phyloP scores from a whole-genome alignment of 2,113 vertebrate species.

The Hipposideros armiger region DNA sequence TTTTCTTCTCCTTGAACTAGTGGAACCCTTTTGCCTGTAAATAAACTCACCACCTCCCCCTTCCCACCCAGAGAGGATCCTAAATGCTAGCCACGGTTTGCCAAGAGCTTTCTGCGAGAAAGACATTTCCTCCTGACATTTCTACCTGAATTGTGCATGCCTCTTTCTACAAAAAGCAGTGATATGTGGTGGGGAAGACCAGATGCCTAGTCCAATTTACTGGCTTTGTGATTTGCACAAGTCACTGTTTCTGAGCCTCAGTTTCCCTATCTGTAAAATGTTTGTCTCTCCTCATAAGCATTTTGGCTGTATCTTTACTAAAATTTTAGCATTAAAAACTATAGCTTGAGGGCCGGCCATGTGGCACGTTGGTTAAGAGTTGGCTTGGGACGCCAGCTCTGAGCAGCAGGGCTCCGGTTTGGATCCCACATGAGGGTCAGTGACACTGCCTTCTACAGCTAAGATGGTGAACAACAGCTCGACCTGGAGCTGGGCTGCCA shows the following conservation, averaged over 20 bases:
- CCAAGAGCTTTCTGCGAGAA: background rate
- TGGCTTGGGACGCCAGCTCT: no score
- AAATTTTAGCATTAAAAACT: background rate
- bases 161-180: background rate
- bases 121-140: background rate
- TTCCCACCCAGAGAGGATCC: constrained; percentile 55
- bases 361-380: no score
- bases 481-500: no score
- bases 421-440: no score
- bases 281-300: background rate
- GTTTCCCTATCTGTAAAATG: background rate
- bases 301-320: background rate
- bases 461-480: no score
- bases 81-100: background rate
- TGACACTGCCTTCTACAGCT: no score
- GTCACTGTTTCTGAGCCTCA: background rate
- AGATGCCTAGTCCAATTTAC: background rate
- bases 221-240: background rate
- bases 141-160: background rate
- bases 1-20: constrained; percentile 78
- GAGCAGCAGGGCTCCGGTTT: no score
- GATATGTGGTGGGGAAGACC: background rate
- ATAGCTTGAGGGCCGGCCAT: background rate
- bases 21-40: constrained; percentile 76
- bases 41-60: constrained; percentile 72